A percentile compares a stretch with the other conserved stretches of the same genome.
Conservation (phyloP, 2,797 vertebrate genomes). For the Lagodon rhomboides region DNA sequence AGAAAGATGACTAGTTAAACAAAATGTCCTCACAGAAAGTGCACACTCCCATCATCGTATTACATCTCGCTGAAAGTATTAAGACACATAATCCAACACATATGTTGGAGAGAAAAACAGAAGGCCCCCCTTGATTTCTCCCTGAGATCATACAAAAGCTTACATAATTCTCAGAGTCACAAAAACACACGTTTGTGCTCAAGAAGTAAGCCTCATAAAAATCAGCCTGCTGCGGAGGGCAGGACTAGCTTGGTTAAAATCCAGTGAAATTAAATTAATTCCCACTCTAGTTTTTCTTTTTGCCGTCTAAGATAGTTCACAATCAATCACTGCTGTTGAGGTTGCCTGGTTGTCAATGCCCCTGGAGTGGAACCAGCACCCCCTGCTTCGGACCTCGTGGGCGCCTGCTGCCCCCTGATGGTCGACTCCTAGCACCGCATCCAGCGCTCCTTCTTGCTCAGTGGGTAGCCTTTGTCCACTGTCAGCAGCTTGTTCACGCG, state of each 20-base stretch:
- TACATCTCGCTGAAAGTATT: constrained; percentile 57
- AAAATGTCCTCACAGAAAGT: constrained; percentile 30
- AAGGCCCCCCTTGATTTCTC: constrained; percentile 55
- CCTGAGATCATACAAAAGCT: constrained; percentile 60
- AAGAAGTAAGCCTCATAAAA: constrained; percentile 19
- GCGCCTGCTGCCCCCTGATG: constrained; percentile 65
- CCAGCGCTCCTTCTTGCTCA: constrained; percentile 86
- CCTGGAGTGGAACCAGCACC: constrained; percentile 31
- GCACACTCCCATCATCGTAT: constrained; percentile 45
- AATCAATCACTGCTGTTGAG: constrained; percentile 37
- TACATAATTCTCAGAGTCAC: constrained; percentile 40
- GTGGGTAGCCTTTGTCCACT: constrained; percentile 88
- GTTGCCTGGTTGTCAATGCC: constrained; percentile 52
- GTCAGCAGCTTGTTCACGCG: constrained; percentile 85
- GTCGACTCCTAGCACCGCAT: constrained; percentile 84
- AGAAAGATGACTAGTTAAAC: constrained; percentile 20
- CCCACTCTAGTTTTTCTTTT: not conserved
- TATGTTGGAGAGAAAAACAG: constrained; percentile 55
- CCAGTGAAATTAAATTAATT: constrained; percentile 47
- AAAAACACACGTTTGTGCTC: constrained; percentile 35
- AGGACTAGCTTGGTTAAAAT: constrained; percentile 10
- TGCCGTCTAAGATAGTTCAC: constrained; percentile 1
- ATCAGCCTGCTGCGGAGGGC: not conserved
- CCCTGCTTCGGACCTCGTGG: constrained; percentile 14
- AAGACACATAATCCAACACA: constrained; percentile 66